phyloP scores from a whole-genome alignment of 2,888 invertebrate species.

The Pantelozetes paolii region DNA sequence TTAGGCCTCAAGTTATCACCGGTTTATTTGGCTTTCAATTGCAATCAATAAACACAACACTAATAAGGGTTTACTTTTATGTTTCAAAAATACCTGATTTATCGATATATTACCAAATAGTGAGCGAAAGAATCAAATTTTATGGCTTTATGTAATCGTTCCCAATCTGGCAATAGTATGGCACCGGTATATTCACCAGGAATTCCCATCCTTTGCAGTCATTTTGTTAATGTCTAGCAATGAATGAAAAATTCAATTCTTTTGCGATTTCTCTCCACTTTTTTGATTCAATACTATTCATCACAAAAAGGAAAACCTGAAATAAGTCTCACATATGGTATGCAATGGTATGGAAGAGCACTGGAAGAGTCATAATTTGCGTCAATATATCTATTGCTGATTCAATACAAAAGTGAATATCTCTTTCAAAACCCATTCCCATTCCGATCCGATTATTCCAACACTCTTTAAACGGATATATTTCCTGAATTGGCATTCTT shows the following conservation, averaged over 20 bases:
- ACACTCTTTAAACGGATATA: conserved; percentile 13
- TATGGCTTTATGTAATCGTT: conserved; percentile 2
- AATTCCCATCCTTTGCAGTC: neutral
- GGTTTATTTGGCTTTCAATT: no score
- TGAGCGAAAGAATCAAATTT: neutral
- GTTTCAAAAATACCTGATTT: conserved; percentile 8
- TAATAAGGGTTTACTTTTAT: neutral
- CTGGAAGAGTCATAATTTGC: conserved; percentile 13
- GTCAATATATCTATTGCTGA: conserved; percentile 17
- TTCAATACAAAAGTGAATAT: neutral
- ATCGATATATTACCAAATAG: neutral
- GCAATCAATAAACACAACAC: no score
- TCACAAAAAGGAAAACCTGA: no score
- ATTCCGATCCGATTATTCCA: conserved; percentile 22
- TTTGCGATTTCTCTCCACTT: neutral
- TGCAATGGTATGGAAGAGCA: neutral
- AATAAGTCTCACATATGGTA: conserved; percentile 5
- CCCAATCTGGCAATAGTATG: neutral
- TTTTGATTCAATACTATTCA: neutral
- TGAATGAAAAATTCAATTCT: neutral
- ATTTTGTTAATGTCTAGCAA: neutral
- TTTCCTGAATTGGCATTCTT: conserved; percentile 20
- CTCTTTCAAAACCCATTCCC: neutral
- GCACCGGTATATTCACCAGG: neutral
- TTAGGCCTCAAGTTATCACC: no score